These are phyloP conservation scores for Mactromeris polynyma DNA, from an alignment of 2,888 invertebrate species.

Conservation along the genomic window DNA sequence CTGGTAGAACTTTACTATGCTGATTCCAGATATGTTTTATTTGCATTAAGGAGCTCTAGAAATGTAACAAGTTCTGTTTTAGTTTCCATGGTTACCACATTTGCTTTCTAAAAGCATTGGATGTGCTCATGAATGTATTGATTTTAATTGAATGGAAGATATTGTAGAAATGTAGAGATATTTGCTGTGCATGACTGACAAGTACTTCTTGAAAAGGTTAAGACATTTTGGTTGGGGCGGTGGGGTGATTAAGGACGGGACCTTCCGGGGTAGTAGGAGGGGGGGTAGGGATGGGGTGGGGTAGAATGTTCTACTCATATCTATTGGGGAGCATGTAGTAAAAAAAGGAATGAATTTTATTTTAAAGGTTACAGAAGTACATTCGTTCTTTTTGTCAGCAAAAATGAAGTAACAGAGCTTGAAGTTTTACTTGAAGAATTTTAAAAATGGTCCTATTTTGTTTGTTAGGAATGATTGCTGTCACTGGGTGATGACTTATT, in stretches of 20 bases:
- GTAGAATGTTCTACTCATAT: too few relatives aligned
- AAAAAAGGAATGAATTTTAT: too few relatives aligned
- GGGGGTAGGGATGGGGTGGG: too few relatives aligned
- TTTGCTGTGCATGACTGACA: neutral
- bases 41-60: conserved; percentile 65
- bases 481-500: too few relatives aligned
- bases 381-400: too few relatives aligned
- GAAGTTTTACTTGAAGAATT: too few relatives aligned
- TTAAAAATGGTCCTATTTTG: too few relatives aligned
- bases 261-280: too few relatives aligned
- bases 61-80: conserved; percentile 47
- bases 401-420: too few relatives aligned
- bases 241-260: neutral
- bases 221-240: neutral
- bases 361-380: too few relatives aligned
- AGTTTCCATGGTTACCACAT: conserved; percentile 63
- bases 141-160: conserved; percentile 65
- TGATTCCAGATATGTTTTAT: conserved; percentile 58
- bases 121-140: conserved; percentile 58
- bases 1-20: neutral
- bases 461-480: too few relatives aligned
- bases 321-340: too few relatives aligned
- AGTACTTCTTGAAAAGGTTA: neutral
- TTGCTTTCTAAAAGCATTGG: conserved; percentile 68
- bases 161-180: neutral